Evolutionary conservation across 2,113 vertebrate species (phyloP), one percentile per base, ranked within the genome.

Genomic region (Erythrolamprus reginae): DNA sequence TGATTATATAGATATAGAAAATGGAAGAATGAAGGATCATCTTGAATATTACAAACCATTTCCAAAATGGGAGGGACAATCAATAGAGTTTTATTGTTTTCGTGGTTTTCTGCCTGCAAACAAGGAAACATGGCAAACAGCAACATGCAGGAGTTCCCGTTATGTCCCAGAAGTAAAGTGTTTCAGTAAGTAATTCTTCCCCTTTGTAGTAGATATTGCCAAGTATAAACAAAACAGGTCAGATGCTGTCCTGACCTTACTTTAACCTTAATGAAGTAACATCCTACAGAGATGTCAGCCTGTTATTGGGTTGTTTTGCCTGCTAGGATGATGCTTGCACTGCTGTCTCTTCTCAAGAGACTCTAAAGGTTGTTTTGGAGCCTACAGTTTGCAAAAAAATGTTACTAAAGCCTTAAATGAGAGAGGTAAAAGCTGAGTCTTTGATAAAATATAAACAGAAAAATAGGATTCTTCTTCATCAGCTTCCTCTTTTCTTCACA

Each of bases 41-140:
- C 0, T 0, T 4, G 10, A 52, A 24, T 0, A 0, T 3, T 2
- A 4, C 0, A 2, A 0, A 42, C 1, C 0, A 12, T 86, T 90
- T 77, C 89, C 84, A 77, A 86, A 0, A 86, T 1, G 24, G 6
- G 8, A 21, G 3, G 33, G 58, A 70, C 0, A 51, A 19, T 6
- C 7, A 26, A 4, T 86, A 77, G 0, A 24, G 23, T 77, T 42
- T 26, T 0, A 0, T 6, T 90, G 89, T 24, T 1, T 28, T 13
- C 0, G 0, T 47, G 89, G 89, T 26, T 90, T 53, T 70, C 26
- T 77, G 24, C 2, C 89, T 77, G 6, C 0, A 24, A 1, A 4
- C 1, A 53, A 53, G 21, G 7, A 77, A 47, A n/a, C 0, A n/a
- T 77, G 48, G 84, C 15, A 23, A 6, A 21, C 0, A 26, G 12